Percentiles rank a stretch among this genome's conserved stretches.
These are phyloP conservation scores for Podarcis cretensis DNA, from an alignment of 2,113 vertebrate genomes.

Conservation along the genomic window DNA sequence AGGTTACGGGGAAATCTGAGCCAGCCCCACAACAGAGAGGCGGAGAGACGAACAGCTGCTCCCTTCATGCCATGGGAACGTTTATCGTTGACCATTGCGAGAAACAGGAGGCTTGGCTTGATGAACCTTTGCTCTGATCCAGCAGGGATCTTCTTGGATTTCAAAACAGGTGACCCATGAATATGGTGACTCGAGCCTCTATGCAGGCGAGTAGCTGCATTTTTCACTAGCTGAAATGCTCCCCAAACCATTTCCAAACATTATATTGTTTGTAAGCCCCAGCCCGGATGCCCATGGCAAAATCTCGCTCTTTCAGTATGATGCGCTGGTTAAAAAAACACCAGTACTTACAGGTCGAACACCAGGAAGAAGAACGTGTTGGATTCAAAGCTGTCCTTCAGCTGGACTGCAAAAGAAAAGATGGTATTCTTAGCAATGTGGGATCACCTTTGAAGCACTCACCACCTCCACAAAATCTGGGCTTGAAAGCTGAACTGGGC, in stretches of 20 bases:
- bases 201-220: background rate
- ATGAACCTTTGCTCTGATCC: background rate
- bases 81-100: background rate
- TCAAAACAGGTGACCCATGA: background rate
- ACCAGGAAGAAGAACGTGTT: slow-evolving; percentile 96
- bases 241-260: background rate
- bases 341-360: slow-evolving; percentile 93
- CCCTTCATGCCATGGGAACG: background rate
- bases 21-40: slow-evolving; percentile 2
- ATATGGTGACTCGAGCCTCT: background rate
- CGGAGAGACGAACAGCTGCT: slow-evolving; percentile 9
- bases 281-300: no score
- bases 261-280: background rate
- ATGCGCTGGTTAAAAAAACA: background rate
- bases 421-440: background rate
- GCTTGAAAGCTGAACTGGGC: background rate
- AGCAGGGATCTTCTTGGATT: background rate
- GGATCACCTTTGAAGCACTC: background rate
- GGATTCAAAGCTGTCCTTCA: slow-evolving; percentile 95
- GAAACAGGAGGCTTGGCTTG: no score
- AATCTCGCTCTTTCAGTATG: background rate
- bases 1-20: slow-evolving; percentile 74
- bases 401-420: slow-evolving; percentile 86
- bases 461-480: background rate
- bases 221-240: background rate